Evolutionary conservation across 2,797 vertebrate species (phyloP).

Genomic region (Syngnathus acus): DNA sequence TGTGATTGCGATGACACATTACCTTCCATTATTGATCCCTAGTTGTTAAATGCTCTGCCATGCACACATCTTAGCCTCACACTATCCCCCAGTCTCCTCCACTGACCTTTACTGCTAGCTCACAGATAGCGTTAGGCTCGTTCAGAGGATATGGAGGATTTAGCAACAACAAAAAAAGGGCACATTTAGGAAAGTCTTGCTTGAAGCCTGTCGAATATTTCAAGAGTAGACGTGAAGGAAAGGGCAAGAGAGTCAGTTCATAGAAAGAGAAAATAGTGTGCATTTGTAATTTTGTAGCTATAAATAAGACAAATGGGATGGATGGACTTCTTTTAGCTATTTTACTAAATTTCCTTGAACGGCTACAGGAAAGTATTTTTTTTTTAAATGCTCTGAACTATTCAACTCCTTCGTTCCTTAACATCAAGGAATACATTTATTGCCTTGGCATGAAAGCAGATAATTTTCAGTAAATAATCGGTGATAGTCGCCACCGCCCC

Average conservation of each 20-base stretch:
- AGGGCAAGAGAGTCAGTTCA: constrained; percentile 54
- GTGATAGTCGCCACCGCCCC: no score
- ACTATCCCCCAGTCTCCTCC: constrained; percentile 52
- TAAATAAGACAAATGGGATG: constrained; percentile 31
- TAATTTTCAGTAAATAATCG: background rate
- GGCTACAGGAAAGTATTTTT: background rate
- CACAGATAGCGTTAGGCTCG: constrained; percentile 50
- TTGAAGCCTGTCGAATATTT: constrained; percentile 60
- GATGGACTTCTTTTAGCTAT: constrained; percentile 2
- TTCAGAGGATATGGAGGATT: constrained; percentile 52
- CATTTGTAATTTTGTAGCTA: constrained; percentile 51
- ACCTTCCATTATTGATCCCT: constrained; percentile 51
- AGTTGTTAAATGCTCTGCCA: constrained; percentile 50
- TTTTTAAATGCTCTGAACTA: background rate
- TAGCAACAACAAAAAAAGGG: constrained; percentile 54
- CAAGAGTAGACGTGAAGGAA: constrained; percentile 63
- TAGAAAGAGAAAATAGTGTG: constrained; percentile 62
- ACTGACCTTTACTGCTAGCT: constrained; percentile 66
- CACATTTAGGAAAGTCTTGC: constrained; percentile 66
- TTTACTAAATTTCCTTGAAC: background rate
- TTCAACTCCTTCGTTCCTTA: background rate
- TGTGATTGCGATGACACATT: constrained; percentile 4
- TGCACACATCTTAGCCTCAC: constrained; percentile 58
- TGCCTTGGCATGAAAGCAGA: background rate
- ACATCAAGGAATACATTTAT: background rate